Base-by-base conservation (phyloP, 2,888 invertebrate species). In the Polydrusus cervinus region DNA sequence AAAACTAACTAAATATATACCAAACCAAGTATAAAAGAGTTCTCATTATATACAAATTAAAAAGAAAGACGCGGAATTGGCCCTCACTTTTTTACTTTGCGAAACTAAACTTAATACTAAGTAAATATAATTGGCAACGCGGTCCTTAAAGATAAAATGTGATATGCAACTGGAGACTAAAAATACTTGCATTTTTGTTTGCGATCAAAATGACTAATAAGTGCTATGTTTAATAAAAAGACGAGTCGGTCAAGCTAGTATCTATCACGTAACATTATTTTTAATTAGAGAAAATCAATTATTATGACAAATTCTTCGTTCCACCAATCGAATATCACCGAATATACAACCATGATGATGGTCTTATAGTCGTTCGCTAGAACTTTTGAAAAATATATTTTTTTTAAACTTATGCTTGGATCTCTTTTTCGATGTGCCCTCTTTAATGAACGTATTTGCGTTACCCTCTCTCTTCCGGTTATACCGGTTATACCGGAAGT, bases 71-170 rank as follows among this genome's bases (percentile, higher is more conserved):
- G n/a, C 16, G 16, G 30, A n/a, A 49, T 8, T 10, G 11, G 3
- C 64, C 74, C 74, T 14, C 9, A 74, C 74, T 74, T 74, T 74
- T 74, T 70, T 65, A 74, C 74, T 74, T 74, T 74, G 74, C 25
- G 9, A 16, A 55, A 30, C 43, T 62, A 68, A 68, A 64, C 9
- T 64, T 71, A 71, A 64, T 14, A 51, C 25, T 51, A 53, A 53
- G 18, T 16, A 53, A 38, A 70, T 60, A 49, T 49, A 64, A 68
- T 68, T 74, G 74, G 74, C 74, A 74, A 70, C 70, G 30, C 30
- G 57, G 43, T 51, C 66, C n/a, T 65, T 65, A 74, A 74, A 65
- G 51, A 64, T 70, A 70, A 64, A 64, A 57, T 57, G 74, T 74
- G 74, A 74, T 74, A 74, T 74, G 74, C 74, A 70, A 74, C 70